These are phyloP conservation scores for Seladonia tumulorum DNA, from an alignment of 2,888 invertebrate genomes.

Conservation along the genomic window DNA sequence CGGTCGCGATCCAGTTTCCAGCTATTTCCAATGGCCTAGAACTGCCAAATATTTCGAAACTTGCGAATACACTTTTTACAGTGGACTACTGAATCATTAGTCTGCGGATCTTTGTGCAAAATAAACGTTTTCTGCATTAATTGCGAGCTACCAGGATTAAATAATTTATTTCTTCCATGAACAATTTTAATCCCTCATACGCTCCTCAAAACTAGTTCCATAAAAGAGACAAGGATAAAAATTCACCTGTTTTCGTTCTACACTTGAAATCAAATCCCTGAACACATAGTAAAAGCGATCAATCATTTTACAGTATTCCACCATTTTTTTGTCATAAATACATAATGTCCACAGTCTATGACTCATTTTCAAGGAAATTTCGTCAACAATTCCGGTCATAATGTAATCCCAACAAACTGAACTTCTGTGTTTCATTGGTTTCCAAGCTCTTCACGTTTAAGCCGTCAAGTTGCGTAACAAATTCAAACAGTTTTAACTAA, in stretches of 20 bases:
- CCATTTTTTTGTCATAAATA: no score
- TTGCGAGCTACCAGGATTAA: neutral
- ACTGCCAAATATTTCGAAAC: conserved; percentile 10
- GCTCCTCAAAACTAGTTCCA: neutral
- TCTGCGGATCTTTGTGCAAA: neutral
- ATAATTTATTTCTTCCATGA: neutral
- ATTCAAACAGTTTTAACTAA: neutral
- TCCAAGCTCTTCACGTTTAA: neutral
- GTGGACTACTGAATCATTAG: neutral
- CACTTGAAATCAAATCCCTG: neutral
- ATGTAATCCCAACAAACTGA: neutral
- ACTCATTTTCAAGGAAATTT: neutral
- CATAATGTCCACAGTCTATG: no score
- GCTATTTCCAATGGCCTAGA: neutral
- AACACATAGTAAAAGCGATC: neutral
- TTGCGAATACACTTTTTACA: neutral
- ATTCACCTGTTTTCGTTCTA: neutral
- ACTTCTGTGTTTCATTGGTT: neutral
- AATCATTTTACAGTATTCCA: neutral
- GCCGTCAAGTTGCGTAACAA: neutral
- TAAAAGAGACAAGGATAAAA: neutral
- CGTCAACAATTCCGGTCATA: neutral
- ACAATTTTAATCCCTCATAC: neutral
- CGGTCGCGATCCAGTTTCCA: neutral
- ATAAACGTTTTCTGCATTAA: neutral